A percentile compares a stretch with the other conserved stretches of the same genome.
These are phyloP conservation scores for Darwinula stevensoni DNA, from an alignment of 2,888 invertebrate species.

Conservation along the genomic window DNA sequence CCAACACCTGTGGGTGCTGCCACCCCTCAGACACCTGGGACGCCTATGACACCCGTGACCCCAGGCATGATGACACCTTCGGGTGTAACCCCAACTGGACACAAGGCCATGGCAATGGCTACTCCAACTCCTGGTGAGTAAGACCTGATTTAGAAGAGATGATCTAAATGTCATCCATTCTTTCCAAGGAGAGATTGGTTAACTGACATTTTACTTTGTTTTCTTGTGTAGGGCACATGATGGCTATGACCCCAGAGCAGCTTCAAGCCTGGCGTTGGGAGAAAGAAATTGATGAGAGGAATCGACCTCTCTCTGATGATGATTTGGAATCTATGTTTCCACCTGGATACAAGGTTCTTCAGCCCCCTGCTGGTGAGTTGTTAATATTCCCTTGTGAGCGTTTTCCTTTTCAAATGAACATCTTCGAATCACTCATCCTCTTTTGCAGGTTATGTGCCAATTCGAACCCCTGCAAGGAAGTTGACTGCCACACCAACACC, in stretches of 20 bases:
- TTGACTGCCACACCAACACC: slow-evolving; percentile 95
- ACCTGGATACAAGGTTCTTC: slow-evolving; percentile 84
- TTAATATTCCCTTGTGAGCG: slow-evolving; percentile 6
- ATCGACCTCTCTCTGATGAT: slow-evolving; percentile 82
- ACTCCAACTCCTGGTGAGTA: slow-evolving; percentile 59
- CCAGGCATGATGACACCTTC: slow-evolving; percentile 39
- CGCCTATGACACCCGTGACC: slow-evolving; percentile 28
- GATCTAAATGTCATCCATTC: neutral
- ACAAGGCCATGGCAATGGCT: slow-evolving; percentile 93
- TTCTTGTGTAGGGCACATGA: too few species aligned
- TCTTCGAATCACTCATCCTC: slow-evolving; percentile 7
- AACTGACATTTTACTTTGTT: slow-evolving; percentile 16
- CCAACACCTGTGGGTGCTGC: slow-evolving; percentile 19
- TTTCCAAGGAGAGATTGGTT: slow-evolving; percentile 4
- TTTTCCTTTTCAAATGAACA: too few species aligned
- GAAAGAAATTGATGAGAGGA: slow-evolving; percentile 91
- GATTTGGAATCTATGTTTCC: slow-evolving; percentile 94
- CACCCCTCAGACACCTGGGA: slow-evolving; percentile 32
- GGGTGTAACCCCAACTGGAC: slow-evolving; percentile 56
- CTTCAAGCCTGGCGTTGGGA: slow-evolving; percentile 94
- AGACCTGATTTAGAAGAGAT: too few species aligned
- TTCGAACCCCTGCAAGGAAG: slow-evolving; percentile 89
- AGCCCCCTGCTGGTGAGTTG: slow-evolving; percentile 83
- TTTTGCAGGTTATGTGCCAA: slow-evolving; percentile 70
- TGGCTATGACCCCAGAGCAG: slow-evolving; percentile 98